Percentiles rank a stretch among this genome's conserved stretches.
phyloP scores from a whole-genome alignment of 2,113 vertebrate species.

The Laterallus jamaicensis region DNA sequence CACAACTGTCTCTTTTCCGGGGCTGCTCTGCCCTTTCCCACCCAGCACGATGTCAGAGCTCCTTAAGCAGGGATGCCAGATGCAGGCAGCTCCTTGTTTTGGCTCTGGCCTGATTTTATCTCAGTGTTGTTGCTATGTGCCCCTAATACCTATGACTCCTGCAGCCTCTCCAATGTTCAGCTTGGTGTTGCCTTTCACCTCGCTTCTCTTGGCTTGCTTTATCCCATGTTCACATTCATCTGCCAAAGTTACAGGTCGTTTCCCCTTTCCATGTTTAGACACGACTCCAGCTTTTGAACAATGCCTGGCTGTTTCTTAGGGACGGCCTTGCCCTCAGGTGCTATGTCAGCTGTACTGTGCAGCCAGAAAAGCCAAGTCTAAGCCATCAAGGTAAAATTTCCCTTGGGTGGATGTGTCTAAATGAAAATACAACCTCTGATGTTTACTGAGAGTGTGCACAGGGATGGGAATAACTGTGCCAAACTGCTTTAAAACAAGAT shows the following conservation, averaged over 20 bases:
- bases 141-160: background rate
- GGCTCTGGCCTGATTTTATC: background rate
- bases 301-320: background rate
- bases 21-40: no score
- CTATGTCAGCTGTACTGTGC: background rate
- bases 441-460: background rate
- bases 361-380: background rate
- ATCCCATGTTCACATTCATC: background rate
- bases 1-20: no score
- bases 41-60: background rate
- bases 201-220: background rate
- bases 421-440: background rate
- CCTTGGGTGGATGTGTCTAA: background rate
- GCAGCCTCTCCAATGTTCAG: background rate
- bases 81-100: background rate
- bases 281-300: background rate
- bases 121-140: background rate
- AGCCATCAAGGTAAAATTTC: background rate
- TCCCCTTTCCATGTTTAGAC: background rate
- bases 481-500: background rate
- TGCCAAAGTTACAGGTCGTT: background rate
- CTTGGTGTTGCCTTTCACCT: background rate
- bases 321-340: background rate
- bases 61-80: background rate
- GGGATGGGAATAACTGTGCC: background rate